phyloP scores from a whole-genome alignment of 2,113 vertebrate genomes.

The Ophiodon elongatus region DNA sequence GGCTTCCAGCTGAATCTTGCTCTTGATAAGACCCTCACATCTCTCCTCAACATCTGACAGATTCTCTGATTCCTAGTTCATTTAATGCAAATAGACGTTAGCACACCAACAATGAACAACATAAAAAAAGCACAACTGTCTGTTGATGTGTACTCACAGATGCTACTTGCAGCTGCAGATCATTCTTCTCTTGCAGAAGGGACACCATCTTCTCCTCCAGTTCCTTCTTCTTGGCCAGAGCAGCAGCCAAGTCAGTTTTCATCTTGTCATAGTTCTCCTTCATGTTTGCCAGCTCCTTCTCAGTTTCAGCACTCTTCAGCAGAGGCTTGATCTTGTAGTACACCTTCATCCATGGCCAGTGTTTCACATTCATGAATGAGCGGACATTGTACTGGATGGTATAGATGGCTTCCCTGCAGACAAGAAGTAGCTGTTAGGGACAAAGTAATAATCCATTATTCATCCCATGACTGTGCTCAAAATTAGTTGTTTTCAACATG shows the following conservation, averaged over 20 bases:
- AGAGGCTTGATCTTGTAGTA: conserved; percentile 80
- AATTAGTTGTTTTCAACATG: conserved; percentile 22
- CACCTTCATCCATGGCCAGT: conserved; percentile 80
- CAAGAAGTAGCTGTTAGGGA: conserved; percentile 4
- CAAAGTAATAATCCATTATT: not conserved
- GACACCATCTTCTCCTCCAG: conserved; percentile 75
- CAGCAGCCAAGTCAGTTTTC: conserved; percentile 59
- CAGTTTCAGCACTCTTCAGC: conserved; percentile 72
- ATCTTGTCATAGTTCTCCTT: conserved; percentile 76
- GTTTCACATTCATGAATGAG: conserved; percentile 78
- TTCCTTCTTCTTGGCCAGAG: conserved; percentile 71
- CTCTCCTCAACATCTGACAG: conserved; percentile 75
- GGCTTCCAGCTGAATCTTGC: conserved; percentile 77
- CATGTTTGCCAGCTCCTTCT: conserved; percentile 65
- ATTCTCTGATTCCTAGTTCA: conserved; percentile 70
- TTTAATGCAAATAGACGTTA: not conserved
- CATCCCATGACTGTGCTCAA: too few relatives aligned
- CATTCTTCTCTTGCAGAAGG: conserved; percentile 72
- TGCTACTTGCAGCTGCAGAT: conserved; percentile 67
- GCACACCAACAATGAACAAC: not conserved
- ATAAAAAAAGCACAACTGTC: not conserved
- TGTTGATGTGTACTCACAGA: conserved; percentile 50
- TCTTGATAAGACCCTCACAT: conserved; percentile 77
- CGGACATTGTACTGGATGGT: conserved; percentile 73
- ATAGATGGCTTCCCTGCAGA: conserved; percentile 63